Evolutionary conservation across 64 coral and sea anemone species (phyloP), one percentile per base, ranked within the genome.

Genomic region (Stichodactyla mertensii): DNA sequence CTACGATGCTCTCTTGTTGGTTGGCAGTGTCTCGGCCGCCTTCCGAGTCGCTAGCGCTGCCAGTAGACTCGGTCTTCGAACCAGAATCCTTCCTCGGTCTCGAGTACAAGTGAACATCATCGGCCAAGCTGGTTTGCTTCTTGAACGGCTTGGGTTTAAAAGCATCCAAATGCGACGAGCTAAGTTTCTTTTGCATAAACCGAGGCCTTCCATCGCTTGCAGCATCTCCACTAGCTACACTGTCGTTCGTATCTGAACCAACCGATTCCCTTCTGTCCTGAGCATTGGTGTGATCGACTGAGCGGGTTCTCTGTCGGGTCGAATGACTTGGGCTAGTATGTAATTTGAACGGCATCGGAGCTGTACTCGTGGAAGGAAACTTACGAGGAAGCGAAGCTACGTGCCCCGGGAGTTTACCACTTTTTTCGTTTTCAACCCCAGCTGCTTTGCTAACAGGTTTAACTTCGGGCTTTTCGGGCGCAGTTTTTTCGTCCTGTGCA

Each of bases 221-320:
- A 1, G 26, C 16, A 16, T 66, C 36, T 45, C 36, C 84, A 14
- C 78, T 78, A 8, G 77, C 51, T 18, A 86, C 85, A 56, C 86
- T 89, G 11, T 86, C 87, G 69, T 85, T 92, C 22, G 88, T 61
- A 52, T 96, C 94, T 11, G 91, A 92, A 2, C 90, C 86, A 70
- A 88, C 27, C 20, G 94, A 97, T 24, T 15, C 88, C 18, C 88
- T 71, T 18, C 90, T 57, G 52, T 95, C 93, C 24, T 19, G 5
- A 13, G 31, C 51, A 55, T 14, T 54, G 54, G 78, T 53, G 54
- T 55, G 51, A 55, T 52, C 53, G 2, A 52, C 53, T 9, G 78
- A 55, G 16, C 78, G 36, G 16, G 78, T 81, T 15, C 78, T 52
- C 51, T 81, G 78, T 19, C 51, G 52, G 3, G 53, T 4, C 0